Evolutionary conservation across 2,888 invertebrate genomes (phyloP).

Genomic region (Icerya purchasi): DNA sequence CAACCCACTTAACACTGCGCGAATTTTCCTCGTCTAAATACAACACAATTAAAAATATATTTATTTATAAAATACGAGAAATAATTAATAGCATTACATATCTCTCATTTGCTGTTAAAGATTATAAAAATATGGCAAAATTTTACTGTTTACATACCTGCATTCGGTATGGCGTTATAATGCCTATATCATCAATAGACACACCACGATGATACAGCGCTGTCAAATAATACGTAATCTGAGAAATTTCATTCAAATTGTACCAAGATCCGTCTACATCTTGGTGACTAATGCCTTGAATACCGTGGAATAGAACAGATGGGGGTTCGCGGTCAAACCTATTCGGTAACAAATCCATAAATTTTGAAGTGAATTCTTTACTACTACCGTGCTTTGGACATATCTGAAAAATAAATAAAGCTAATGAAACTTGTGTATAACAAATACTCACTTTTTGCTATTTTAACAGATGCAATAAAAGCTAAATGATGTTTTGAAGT

Average conservation of each 20-base stretch:
- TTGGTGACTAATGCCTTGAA: slow-evolving; percentile 41
- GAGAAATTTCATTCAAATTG: slow-evolving; percentile 60
- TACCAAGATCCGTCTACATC: slow-evolving; percentile 67
- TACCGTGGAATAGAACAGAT: slow-evolving; percentile 45
- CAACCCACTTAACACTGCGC: slow-evolving; percentile 31
- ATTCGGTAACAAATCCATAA: slow-evolving; percentile 5
- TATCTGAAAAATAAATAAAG: neutral
- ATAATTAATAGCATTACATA: too few species aligned
- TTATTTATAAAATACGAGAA: too few species aligned
- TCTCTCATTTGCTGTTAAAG: neutral
- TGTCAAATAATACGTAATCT: slow-evolving; percentile 38
- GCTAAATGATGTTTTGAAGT: too few species aligned
- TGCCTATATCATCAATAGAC: slow-evolving; percentile 51
- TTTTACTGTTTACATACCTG: slow-evolving; percentile 39
- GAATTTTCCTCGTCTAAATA: slow-evolving; percentile 38
- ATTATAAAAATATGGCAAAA: neutral
- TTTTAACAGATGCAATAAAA: too few species aligned
- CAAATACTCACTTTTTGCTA: too few species aligned
- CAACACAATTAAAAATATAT: slow-evolving; percentile 18
- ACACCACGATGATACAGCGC: slow-evolving; percentile 40
- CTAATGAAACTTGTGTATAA: too few species aligned
- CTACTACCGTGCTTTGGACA: neutral
- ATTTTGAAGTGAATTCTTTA: neutral
- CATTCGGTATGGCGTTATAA: slow-evolving; percentile 78
- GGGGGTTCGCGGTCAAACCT: slow-evolving; percentile 22